Evolutionary conservation across 2,888 invertebrate species (phyloP).

Genomic region (Cheilosia grossa): DNA sequence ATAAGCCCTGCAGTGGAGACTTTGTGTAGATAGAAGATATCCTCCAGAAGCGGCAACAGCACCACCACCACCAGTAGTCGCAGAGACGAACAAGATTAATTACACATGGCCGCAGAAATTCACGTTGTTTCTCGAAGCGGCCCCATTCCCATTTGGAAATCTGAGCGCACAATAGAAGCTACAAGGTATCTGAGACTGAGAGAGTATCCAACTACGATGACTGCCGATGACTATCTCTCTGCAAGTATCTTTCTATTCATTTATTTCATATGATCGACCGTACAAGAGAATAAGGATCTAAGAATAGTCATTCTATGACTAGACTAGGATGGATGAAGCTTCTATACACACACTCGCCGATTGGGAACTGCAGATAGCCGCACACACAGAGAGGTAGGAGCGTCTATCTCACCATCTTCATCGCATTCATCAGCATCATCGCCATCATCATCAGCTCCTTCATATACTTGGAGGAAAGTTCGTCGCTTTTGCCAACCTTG

Average conservation of each 20-base stretch:
- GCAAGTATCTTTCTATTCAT: slow-evolving; percentile 71
- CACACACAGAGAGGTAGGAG: neutral
- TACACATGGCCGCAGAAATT: slow-evolving; percentile 60
- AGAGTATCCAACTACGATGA: slow-evolving; percentile 35
- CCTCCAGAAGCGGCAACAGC: slow-evolving; percentile 15
- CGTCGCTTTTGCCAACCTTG: slow-evolving; percentile 46
- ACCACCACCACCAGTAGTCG: slow-evolving; percentile 16
- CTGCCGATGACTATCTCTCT: slow-evolving; percentile 61
- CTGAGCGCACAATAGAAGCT: slow-evolving; percentile 55
- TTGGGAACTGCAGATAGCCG: slow-evolving; percentile 38
- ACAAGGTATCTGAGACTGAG: slow-evolving; percentile 35
- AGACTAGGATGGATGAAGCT: slow-evolving; percentile 60
- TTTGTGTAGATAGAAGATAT: slow-evolving; percentile 55
- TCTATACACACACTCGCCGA: slow-evolving; percentile 15
- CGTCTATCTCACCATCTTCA: slow-evolving; percentile 63
- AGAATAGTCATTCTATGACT: slow-evolving; percentile 66
- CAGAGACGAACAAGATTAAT: slow-evolving; percentile 64
- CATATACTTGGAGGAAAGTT: slow-evolving; percentile 18
- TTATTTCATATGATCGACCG: slow-evolving; percentile 70
- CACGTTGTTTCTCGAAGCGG: slow-evolving; percentile 17
- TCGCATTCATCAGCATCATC: slow-evolving; percentile 73
- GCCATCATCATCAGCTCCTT: slow-evolving; percentile 42
- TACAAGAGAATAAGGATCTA: slow-evolving; percentile 68
- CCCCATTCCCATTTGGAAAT: slow-evolving; percentile 49
- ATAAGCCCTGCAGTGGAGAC: slow-evolving; percentile 18